Evolutionary conservation across 2,113 vertebrate genomes (phyloP), one percentile per base, ranked within the genome.

Genomic region (Australoheros scitulus): DNA sequence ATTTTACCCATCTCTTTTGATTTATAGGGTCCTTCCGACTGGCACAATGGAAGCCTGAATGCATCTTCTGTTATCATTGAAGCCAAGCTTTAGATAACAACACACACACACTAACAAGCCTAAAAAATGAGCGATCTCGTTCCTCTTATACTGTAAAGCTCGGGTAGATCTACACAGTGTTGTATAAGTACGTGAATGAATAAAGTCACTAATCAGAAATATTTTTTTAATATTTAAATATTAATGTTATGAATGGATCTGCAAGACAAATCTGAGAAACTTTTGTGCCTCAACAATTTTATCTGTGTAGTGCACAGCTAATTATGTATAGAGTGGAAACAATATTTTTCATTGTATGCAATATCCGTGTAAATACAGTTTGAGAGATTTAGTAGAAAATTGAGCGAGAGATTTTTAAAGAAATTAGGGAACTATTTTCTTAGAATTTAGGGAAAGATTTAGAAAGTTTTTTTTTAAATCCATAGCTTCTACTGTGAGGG

Each of bases 71-170:
- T 92, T 79, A n/a, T 93, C 81, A 56, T 2, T 14, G 90, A 93
- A 81, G 60, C 84, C 34, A 80, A 64, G 80, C 63, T 95, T 22
- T 95, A 94, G 83, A 84, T 38, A 38, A 38, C 2, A 34, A 34
- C 3, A 57, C 72, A 26, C 14, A 72, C 63, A 38, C 2, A 55
- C 68, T 72, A 72, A 41, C 24, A 18, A 57, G 10, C 74, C 24
- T 61, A 2, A 32, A 52, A 70, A 65, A 61, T 17, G 2, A 47
- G 9, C 14, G 6, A 60, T 34, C 36, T 63, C 24, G 17, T 34
- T 83, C 38, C 26, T 72, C 52, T 76, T 82, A 24, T n/a, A 38
- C 18, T 61, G 36, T 26, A 68, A 57, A 87, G 52, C 61, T 84
- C 15, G 5, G 8, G 32, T 72, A 36, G 47, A 60, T 74, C 41